Base-by-base conservation (phyloP, 2,888 invertebrate species). In the Endotricha flammealis region DNA sequence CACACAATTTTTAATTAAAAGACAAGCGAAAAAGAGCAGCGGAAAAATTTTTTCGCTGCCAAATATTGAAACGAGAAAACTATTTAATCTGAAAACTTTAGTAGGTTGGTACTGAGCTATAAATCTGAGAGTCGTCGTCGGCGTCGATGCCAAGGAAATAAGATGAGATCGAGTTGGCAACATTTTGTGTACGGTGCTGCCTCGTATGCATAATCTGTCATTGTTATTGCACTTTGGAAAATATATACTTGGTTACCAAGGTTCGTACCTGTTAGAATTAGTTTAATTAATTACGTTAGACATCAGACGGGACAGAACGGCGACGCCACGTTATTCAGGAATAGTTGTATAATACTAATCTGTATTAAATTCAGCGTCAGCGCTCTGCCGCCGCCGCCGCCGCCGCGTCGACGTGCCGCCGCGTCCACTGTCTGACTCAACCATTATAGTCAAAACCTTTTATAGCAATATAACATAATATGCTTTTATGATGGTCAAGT, bases 91-190 rank as follows among this genome's bases (percentile, higher is more conserved):
- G 64, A 65, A 69, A 77, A 81, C 67, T 83, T 83, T 77, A 74
- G 79, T 85, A 81, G 82, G 83, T 80, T 83, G 80, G 77, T 69
- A 69, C 64, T 57, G 48, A 42, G 53, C 37, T 30, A 75, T 85
- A 83, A 82, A 82, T 85, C 80, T 77, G 65, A 44, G 52, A 53
- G 70, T 72, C 69, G 77, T 75, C 73, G 61, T 50, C 43, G 56
- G 70, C 58, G 64, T 72, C 79, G 83, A 85, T 81, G 85, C 85
- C 85, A 85, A 85, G 69, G 78, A 78, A 82, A 83, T 76, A 81
- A 83, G 80, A 82, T 75, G 76, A 73, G 74, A 79, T 75, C 72
- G 79, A 72, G 77, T 78, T 83, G 83, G 83, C 85, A 83, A 73
- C 76, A 36, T 36, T 32, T 35, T 27, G 25, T 27, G 29, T 17